Conservation (phyloP, 2,888 invertebrate genomes). For the Athetis lepigone region DNA sequence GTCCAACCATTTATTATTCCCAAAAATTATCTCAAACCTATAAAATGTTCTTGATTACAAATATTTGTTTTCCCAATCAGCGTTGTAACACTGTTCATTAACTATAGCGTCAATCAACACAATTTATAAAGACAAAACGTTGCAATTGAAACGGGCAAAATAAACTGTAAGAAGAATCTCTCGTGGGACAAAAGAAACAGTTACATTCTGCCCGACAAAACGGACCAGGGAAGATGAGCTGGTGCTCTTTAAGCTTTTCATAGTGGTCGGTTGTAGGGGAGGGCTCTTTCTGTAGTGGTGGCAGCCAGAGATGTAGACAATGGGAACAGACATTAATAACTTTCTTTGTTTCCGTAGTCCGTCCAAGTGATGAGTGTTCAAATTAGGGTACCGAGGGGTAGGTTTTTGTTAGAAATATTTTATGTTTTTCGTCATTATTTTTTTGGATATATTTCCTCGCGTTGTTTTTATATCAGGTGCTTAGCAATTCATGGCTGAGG, state of each 20-base stretch:
- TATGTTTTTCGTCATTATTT: slow-evolving; percentile 59
- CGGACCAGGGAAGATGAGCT: slow-evolving; percentile 71
- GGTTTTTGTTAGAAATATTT: slow-evolving; percentile 63
- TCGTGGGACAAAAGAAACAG: slow-evolving; percentile 81
- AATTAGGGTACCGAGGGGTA: slow-evolving; percentile 64
- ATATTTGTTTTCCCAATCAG: slow-evolving; percentile 47
- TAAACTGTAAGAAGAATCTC: slow-evolving; percentile 77
- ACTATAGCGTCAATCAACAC: slow-evolving; percentile 70
- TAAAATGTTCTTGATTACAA: slow-evolving; percentile 46
- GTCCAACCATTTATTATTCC: slow-evolving; percentile 8
- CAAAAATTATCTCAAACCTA: slow-evolving; percentile 1
- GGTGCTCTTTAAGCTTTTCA: slow-evolving; percentile 54
- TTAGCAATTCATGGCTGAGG: slow-evolving; percentile 26
- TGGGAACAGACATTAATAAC: slow-evolving; percentile 87
- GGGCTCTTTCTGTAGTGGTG: slow-evolving; percentile 72
- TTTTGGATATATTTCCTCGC: slow-evolving; percentile 39
- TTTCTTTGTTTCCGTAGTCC: slow-evolving; percentile 84
- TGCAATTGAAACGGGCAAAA: slow-evolving; percentile 77
- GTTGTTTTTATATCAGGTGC: slow-evolving; percentile 44
- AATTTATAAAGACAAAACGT: slow-evolving; percentile 74
- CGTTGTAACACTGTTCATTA: slow-evolving; percentile 50
- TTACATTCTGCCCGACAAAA: slow-evolving; percentile 81
- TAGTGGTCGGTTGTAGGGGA: slow-evolving; percentile 58
- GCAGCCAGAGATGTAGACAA: slow-evolving; percentile 83
- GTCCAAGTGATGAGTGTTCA: slow-evolving; percentile 73